Conservation (phyloP, 37 sponge, comb jelly and placozoan genomes). For the Eunapius fragilis region DNA sequence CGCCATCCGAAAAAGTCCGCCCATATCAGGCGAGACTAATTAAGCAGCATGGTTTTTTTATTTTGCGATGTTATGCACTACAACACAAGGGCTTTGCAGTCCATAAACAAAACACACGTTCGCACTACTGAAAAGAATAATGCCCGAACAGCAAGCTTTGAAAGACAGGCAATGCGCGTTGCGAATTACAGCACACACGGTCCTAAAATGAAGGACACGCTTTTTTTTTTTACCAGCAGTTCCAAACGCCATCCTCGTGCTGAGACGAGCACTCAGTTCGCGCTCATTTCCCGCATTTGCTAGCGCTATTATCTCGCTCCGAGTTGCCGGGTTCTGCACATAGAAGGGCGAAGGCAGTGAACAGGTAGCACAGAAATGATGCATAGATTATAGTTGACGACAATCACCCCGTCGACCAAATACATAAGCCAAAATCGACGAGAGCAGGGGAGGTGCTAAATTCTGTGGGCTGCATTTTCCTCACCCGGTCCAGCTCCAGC, state of each 20-base stretch:
- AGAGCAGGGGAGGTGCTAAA: too few relatives aligned
- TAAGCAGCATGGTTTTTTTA: not conserved
- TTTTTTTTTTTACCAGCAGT: conserved; percentile 93
- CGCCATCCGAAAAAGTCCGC: not conserved
- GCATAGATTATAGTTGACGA: not conserved
- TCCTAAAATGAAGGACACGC: not conserved
- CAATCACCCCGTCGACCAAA: not conserved
- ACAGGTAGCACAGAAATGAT: not conserved
- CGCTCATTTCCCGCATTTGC: conserved; percentile 43
- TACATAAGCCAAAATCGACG: not conserved
- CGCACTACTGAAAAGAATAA: not conserved
- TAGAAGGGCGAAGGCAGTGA: not conserved
- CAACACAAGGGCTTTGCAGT: too few relatives aligned
- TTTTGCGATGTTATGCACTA: too few relatives aligned
- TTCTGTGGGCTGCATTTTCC: not conserved
- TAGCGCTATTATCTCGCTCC: conserved; percentile 53
- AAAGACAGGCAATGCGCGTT: too few relatives aligned
- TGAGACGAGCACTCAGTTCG: conserved; percentile 46
- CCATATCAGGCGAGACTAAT: not conserved
- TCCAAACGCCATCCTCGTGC: conserved; percentile 87
- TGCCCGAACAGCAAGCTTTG: too few relatives aligned
- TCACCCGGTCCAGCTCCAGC: conserved; percentile 62
- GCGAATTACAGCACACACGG: too few relatives aligned
- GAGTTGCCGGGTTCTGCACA: conserved; percentile 56
- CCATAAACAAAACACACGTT: not conserved